These are phyloP conservation scores for Pseudomyrmex pallidus DNA, from an alignment of 1,140 invertebrate species.

Conservation along the genomic window DNA sequence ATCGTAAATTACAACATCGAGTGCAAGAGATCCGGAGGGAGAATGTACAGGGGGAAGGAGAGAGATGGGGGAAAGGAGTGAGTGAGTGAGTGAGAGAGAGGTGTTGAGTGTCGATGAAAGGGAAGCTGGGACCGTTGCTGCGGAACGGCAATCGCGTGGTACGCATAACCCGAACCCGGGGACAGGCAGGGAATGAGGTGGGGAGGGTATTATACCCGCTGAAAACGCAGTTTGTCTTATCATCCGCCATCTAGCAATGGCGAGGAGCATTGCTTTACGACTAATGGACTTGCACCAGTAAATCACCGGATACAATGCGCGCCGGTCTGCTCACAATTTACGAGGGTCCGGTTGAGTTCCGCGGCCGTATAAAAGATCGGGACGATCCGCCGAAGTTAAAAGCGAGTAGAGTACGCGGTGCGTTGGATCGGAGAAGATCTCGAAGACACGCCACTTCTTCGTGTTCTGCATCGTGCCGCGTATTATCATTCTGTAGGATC, in stretches of 20 bases:
- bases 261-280: slow-evolving; percentile 77
- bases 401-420: slow-evolving; percentile 37
- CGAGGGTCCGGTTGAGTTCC: slow-evolving; percentile 71
- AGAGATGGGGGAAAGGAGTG: neutral
- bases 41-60: slow-evolving; percentile 1
- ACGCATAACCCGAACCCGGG: slow-evolving; percentile 1
- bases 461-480: slow-evolving; percentile 13
- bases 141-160: slow-evolving; percentile 58
- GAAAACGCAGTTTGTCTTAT: slow-evolving; percentile 77
- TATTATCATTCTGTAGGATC: slow-evolving; percentile 43
- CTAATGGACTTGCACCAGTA: slow-evolving; percentile 80
- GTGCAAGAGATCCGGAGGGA: slow-evolving; percentile 61
- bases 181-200: neutral
- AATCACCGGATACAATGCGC: slow-evolving; percentile 78
- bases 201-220: slow-evolving; percentile 63
- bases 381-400: slow-evolving; percentile 48
- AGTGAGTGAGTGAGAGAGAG: slow-evolving; percentile 11
- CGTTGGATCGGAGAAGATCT: neutral
- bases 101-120: slow-evolving; percentile 72
- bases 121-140: slow-evolving; percentile 67
- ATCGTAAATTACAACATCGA: slow-evolving; percentile 76
- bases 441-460: slow-evolving; percentile 7
- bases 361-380: slow-evolving; percentile 62
- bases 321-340: slow-evolving; percentile 72
- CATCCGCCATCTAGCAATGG: slow-evolving; percentile 73